Percentiles rank a stretch among this genome's conserved stretches.
Evolutionary conservation across 2,113 vertebrate genomes (phyloP).

Genomic region (Notarius quadriscutis): DNA sequence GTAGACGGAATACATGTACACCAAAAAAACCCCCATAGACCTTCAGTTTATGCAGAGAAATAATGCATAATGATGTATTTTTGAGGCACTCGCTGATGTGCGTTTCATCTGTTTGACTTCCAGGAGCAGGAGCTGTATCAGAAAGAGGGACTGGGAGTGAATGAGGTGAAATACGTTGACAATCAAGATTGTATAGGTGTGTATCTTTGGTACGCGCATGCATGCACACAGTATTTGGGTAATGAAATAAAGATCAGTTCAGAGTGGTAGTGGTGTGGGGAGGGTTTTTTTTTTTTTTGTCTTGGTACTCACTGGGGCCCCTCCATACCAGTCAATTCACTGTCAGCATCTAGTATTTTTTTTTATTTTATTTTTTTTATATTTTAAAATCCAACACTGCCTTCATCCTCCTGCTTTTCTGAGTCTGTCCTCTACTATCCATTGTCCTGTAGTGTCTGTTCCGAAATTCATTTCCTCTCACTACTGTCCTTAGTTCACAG

Average conservation of each 20-base stretch:
- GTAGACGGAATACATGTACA: background rate
- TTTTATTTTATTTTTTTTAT: background rate
- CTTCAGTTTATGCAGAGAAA: background rate
- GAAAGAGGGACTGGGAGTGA: slow-evolving; percentile 91
- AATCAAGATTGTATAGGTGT: slow-evolving; percentile 98
- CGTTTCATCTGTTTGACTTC: slow-evolving; percentile 52
- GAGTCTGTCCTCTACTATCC: background rate
- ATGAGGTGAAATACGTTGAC: slow-evolving; percentile 97
- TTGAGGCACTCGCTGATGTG: too few relatives aligned
- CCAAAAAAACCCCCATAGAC: background rate
- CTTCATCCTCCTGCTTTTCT: background rate
- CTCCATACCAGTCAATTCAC: background rate
- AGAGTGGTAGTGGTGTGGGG: background rate
- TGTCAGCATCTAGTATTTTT: background rate
- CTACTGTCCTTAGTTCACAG: background rate
- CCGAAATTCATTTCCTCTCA: background rate
- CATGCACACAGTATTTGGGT: too few relatives aligned
- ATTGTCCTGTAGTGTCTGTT: background rate
- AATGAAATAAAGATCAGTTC: background rate
- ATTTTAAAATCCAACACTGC: background rate
- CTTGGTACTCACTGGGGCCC: background rate
- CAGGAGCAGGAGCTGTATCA: slow-evolving; percentile 98
- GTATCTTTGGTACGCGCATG: slow-evolving; percentile 23
- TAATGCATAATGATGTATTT: too few relatives aligned
- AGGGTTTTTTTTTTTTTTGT: background rate